Percentiles rank a stretch among this genome's conserved stretches.
Evolutionary conservation across 2,888 invertebrate genomes (phyloP).

Genomic region (Hydrotaea diabolus): DNA sequence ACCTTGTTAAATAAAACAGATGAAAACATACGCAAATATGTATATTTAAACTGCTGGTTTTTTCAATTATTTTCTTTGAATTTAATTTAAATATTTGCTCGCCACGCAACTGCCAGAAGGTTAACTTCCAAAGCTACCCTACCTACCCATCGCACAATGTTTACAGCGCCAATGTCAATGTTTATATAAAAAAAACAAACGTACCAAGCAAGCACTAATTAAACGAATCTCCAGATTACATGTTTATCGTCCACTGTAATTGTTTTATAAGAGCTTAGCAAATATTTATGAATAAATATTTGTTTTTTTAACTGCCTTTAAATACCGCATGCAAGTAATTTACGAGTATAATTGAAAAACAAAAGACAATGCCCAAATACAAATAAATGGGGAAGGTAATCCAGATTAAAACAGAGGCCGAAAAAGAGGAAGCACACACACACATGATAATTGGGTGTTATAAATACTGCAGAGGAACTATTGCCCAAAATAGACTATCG

Average conservation of each 20-base stretch:
- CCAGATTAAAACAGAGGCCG: neutral
- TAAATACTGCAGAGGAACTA: neutral
- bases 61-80: no score
- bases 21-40: no score
- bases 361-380: neutral
- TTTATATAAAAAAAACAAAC: no score
- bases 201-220: neutral
- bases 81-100: no score
- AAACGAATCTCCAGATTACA: neutral
- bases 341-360: no score
- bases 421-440: neutral
- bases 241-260: neutral
- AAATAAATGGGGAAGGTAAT: no score
- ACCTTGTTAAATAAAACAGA: no score
- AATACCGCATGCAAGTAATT: neutral
- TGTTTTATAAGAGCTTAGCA: neutral
- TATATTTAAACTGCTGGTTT: no score
- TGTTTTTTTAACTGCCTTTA: neutral
- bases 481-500: neutral
- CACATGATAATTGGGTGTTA: neutral
- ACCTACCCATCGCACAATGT: no score
- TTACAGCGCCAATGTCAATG: no score
- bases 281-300: slow-evolving; percentile 38
- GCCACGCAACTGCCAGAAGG: no score
- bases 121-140: no score